Conservation (phyloP, 2,888 invertebrate genomes). For the Rhamphomyia laevipes region DNA sequence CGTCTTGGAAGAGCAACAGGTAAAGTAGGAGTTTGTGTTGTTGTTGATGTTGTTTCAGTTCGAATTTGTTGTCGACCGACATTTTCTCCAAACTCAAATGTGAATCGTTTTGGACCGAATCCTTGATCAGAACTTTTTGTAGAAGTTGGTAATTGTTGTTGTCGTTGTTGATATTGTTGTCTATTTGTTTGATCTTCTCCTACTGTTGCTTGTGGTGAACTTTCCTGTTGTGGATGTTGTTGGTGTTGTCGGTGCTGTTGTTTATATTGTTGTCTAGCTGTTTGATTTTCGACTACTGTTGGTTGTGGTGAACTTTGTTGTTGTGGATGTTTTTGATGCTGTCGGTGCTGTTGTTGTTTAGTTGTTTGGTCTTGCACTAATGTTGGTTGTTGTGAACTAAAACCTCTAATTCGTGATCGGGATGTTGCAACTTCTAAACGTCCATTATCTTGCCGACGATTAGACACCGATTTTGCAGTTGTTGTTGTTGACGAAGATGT, state of each 20-base stretch:
- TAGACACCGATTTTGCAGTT: neutral
- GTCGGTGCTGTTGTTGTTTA: conserved; percentile 2
- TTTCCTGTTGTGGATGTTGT: neutral
- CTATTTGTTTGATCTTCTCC: no score
- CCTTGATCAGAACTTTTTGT: no score
- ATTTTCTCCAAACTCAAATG: no score
- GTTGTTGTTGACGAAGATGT: no score
- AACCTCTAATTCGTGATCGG: neutral
- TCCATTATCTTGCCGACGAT: neutral
- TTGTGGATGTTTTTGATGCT: neutral
- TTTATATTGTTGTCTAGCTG: neutral
- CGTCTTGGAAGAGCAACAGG: neutral
- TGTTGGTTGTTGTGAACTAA: neutral
- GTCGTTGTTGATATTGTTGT: neutral
- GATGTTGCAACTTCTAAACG: neutral
- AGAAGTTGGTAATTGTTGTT: neutral
- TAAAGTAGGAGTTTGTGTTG: neutral
- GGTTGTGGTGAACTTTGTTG: no score
- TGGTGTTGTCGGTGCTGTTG: conserved; percentile 3
- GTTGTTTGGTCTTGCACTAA: neutral
- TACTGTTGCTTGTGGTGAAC: no score
- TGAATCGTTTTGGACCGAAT: no score
- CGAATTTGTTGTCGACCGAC: no score
- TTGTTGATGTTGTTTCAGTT: neutral
- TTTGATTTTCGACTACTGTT: no score